Base-by-base conservation (phyloP, 2,888 invertebrate genomes). In the Phortica magna region DNA sequence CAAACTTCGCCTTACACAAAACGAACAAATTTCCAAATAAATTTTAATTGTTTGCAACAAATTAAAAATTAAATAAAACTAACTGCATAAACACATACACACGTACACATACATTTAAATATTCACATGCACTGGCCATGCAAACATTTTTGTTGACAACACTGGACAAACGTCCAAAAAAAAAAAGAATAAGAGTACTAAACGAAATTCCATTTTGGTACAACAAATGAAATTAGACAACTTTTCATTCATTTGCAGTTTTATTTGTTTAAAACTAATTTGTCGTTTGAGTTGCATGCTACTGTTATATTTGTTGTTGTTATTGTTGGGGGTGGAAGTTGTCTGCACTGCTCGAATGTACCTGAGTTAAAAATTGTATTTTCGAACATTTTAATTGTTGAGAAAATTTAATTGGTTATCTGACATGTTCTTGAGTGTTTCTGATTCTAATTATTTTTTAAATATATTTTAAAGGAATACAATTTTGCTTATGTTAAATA, bases 201-300 rank as follows among this genome's bases (percentile, higher is more conserved):
- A 12, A 48, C 48, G 48, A 48, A 48, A 48, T 48, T 48, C 48
- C 48, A 48, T 48, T 48, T 48, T 48, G 5, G 14, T 9, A 48
- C 48, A 48, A 87, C 82, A 88, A 84, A 88, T 87, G 81, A 88
- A 83, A 87, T 89, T 83, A 82, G 85, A 88, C 83, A 83, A 88
- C 80, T 84, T 89, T 88, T 83, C 84, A 84, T 86, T 89, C 83
- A 81, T 85, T 86, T 86, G 84, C 86, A 86, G 84, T 88, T 88
- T 88, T 88, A 89, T 86, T 88, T 86, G 88, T 89, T 86, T 88
- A 80, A 89, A 88, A 86, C 83, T 85, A 86, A 90, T 81, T 81
- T 79, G 80, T 79, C 73, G 64, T 75, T 48, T 48, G 48, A 48
- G 48, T 48, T 48, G 48, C 9, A 14, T 14, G 9, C 48, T 31